Base-by-base conservation (phyloP, 53 echinoderm and acorn worm species). In the Astropecten irregularis region DNA sequence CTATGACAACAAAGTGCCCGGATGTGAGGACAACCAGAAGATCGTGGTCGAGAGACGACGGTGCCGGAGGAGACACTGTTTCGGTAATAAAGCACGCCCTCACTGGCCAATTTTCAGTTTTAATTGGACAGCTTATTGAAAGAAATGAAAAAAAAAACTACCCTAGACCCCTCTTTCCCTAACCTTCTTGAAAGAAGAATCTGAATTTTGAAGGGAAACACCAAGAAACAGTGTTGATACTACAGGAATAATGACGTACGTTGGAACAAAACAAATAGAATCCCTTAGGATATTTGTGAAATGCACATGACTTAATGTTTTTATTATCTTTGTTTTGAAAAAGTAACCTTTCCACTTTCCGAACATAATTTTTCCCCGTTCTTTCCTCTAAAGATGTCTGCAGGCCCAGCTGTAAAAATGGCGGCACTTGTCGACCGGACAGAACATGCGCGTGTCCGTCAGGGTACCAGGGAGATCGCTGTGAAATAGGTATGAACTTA, bases 401-500 rank as follows among this genome's bases (percentile, higher is more conserved):
- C 42, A 35, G 57, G 19, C 77, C 84, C 4, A 79, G 66, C 54
- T 91, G 91, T 37, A 56, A 88, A 84, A 91, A 91, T 71, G 84
- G 79, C 59, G 91, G 91, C 30, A 39, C 16, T 1, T 91, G 91
- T 16, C 30, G 82, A 23, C 10, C 53, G 9, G 70, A 88, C 26
- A 79, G 89, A 4, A 38, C 38, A 9, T 92, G 92, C 38, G 35
- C 31, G 9, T 92, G 92, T 60, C 85, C 64, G 1, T 42, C 79
- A 2, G 89, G 92, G 11, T 92, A 71, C 61, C 26, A 66, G 0
- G 92, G 92, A 21, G n/a, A 55, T 13, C 49, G 51, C 38, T 92
- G 92, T 39, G 85, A 92, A 82, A 79, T 53, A 13, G 70, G 92
- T 92, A 91, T 54, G 73, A n/a, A n/a, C n/a, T n/a, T n/a, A n/a